Evolutionary conservation across 2,113 vertebrate genomes (phyloP).

Genomic region (Ahaetulla prasina): DNA sequence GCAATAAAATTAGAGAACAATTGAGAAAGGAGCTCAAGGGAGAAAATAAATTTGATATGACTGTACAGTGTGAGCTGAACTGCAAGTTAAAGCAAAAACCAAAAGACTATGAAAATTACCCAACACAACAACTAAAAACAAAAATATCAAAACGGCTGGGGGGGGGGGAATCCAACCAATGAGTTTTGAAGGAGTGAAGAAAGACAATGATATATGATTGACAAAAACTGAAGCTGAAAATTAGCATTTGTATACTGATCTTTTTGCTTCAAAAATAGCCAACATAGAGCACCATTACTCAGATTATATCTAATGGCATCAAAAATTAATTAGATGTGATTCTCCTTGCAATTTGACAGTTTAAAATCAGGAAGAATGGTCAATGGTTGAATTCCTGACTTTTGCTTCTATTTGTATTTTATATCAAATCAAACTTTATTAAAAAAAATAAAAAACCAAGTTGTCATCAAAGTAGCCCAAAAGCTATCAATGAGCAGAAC

Average conservation of each 20-base stretch:
- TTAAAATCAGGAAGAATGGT: neutral
- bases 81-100: neutral
- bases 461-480: neutral
- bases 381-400: neutral
- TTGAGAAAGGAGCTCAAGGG: neutral
- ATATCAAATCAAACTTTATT: neutral
- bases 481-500: neutral
- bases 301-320: neutral
- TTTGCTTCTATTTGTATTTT: neutral
- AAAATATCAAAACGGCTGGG: neutral
- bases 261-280: neutral
- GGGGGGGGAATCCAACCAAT: neutral
- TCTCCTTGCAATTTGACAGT: neutral
- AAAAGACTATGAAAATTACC: neutral
- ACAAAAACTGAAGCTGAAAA: neutral
- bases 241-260: neutral
- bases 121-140: neutral
- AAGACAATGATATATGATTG: neutral
- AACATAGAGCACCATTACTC: neutral
- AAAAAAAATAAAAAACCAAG: neutral
- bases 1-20: neutral
- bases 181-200: neutral
- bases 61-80: neutral
- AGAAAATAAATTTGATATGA: neutral
- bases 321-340: neutral